A percentile compares a stretch with the other conserved stretches of the same genome.
Conservation (phyloP, 2,113 vertebrate species). For the Vicugna pacos region DNA sequence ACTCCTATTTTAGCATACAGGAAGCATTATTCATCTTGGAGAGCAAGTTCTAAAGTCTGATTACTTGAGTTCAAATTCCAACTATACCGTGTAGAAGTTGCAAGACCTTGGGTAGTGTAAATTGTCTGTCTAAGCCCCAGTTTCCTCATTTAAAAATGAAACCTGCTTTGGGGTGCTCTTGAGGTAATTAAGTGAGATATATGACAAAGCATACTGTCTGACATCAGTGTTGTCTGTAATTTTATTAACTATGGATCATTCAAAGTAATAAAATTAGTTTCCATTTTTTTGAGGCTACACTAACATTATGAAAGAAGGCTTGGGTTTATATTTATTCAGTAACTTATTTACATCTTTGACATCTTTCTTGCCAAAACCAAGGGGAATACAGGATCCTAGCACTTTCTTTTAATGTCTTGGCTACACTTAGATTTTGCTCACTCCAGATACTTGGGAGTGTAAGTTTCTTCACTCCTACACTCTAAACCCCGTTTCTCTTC, state of each 20-base stretch:
- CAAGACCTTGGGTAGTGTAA: background rate
- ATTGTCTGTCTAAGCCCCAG: background rate
- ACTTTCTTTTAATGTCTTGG: slow-evolving; percentile 46
- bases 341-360: slow-evolving; percentile 45
- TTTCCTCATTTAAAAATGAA: slow-evolving; percentile 37
- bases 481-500: background rate
- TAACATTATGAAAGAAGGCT: background rate
- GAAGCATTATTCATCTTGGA: background rate
- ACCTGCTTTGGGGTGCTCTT: background rate
- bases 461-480: background rate
- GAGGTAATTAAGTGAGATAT: background rate
- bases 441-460: background rate
- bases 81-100: background rate
- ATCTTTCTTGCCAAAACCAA: slow-evolving; percentile 47
- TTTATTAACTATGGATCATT: slow-evolving; percentile 31
- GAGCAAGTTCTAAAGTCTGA: slow-evolving; percentile 25
- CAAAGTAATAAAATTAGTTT: slow-evolving; percentile 34
- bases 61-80: slow-evolving; percentile 42
- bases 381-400: background rate
- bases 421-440: slow-evolving; percentile 44
- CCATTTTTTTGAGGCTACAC: background rate
- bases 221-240: background rate
- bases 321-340: background rate
- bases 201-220: background rate
- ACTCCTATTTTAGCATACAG: slow-evolving; percentile 23